A percentile compares a stretch with the other conserved stretches of the same genome.
Conservation (phyloP, 2,797 vertebrate species). For the Peromyscus nudipes region DNA sequence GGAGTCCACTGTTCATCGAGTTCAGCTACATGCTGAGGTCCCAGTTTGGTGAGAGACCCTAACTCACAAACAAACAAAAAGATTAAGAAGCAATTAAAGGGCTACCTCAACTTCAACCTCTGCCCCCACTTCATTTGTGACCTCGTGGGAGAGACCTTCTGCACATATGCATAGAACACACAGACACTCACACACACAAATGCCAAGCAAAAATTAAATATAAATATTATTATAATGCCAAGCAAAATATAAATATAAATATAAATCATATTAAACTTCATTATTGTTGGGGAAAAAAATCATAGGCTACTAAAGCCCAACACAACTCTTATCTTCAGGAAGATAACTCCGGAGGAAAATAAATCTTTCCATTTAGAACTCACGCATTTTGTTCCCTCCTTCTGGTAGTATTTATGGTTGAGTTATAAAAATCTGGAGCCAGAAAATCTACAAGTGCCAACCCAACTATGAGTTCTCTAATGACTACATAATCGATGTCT, state of each 20-base stretch:
- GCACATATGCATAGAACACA: neutral
- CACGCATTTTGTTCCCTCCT: conserved; percentile 1
- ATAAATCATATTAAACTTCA: neutral
- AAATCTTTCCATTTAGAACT: conserved; percentile 40
- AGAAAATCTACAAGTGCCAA: conserved; percentile 73
- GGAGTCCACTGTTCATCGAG: neutral
- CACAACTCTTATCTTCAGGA: neutral
- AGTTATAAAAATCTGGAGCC: conserved; percentile 78
- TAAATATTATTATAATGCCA: neutral
- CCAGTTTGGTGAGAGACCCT: neutral
- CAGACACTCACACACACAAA: neutral
- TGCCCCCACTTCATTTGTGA: neutral
- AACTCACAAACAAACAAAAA: neutral
- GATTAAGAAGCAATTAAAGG: neutral
- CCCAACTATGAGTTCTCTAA: conserved; percentile 76
- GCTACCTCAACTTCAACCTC: neutral
- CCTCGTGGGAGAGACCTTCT: neutral
- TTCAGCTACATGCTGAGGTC: neutral
- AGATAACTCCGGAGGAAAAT: conserved; percentile 60
- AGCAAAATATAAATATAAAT: neutral
- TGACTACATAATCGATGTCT: conserved; percentile 76
- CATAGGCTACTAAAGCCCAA: neutral
- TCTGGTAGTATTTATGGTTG: conserved; percentile 71
- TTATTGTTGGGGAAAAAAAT: neutral
- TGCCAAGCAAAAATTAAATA: neutral